Evolutionary conservation across 1,140 invertebrate species (phyloP), one percentile per base, ranked within the genome.

Genomic region (Drosophila guanche): DNA sequence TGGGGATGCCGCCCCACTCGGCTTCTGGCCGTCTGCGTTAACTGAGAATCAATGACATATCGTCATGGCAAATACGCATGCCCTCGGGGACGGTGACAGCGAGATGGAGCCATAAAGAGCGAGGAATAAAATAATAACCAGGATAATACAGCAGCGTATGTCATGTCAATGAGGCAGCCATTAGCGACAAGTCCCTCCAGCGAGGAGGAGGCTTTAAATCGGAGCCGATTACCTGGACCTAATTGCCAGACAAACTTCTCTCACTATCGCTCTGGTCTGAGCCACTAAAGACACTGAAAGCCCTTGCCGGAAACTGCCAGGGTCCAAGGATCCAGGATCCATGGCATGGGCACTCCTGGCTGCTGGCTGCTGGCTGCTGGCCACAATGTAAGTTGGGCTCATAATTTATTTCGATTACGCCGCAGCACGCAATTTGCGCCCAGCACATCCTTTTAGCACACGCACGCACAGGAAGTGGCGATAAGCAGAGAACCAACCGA

Each of bases 401-500:
- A 86, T 86, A 86, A 86, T 86, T 86, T 86, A 86, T 86, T 86
- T 86, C 81, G 81, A 86, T 86, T 86, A 86, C 81, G 83, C 81
- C 77, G 65, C 65, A 77, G 81, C 81, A 86, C 81, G 81, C 81
- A 86, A 86, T 86, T 86, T 88, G 77, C 77, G 83, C 81, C 66
- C 45, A 58, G 69, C 61, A 76, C 76, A 85, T 86, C 81, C 76
- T 77, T 84, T 75, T 62, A 77, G 52, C 55, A 46, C 50, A 63
- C 60, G 47, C 76, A 79, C 70, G 71, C 43, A 79, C 52, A 78
- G 46, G 58, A 60, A 76, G 60, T 43, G 55, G 29, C 65, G 40
- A 74, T 60, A 70, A 43, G 56, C 69, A 57, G 22, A 1, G 2
- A 50, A 8, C 50, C 14, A 33, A 8, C 29, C 29, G 20, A 47